A percentile compares a stretch with the other conserved stretches of the same genome.
phyloP scores from a whole-genome alignment of 2,888 invertebrate genomes.

The Pammene aurita region DNA sequence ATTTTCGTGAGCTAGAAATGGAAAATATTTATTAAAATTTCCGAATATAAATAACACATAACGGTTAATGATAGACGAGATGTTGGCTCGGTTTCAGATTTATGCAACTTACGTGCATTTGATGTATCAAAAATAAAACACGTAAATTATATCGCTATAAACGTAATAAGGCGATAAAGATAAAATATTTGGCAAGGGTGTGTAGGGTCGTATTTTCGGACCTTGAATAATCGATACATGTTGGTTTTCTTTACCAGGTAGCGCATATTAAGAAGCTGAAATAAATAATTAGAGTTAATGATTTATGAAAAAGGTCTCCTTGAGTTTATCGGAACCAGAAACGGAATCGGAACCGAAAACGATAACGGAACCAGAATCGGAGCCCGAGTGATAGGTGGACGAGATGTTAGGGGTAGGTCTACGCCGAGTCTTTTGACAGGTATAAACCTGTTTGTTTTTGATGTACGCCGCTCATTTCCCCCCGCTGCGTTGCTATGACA shows the following conservation, averaged over 20 bases:
- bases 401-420: no score
- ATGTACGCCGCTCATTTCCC: no score
- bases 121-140: slow-evolving; percentile 31
- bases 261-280: no score
- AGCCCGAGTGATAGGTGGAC: no score
- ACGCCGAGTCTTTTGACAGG: no score
- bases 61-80: slow-evolving; percentile 29
- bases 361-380: no score
- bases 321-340: no score
- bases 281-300: no score
- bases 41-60: slow-evolving; percentile 13
- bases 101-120: slow-evolving; percentile 39
- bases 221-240: background rate
- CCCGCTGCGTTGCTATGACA: no score
- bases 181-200: slow-evolving; percentile 11
- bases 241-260: background rate
- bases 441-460: no score
- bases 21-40: slow-evolving; percentile 41
- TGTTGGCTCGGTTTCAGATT: slow-evolving; percentile 39
- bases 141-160: slow-evolving; percentile 30
- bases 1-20: slow-evolving; percentile 43
- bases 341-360: no score
- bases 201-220: slow-evolving; percentile 1
- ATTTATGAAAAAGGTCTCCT: no score
- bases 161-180: slow-evolving; percentile 17